A percentile compares a stretch with the other conserved stretches of the same genome.
Evolutionary conservation across 2,888 invertebrate species (phyloP).

Genomic region (Lycaena phlaeas): DNA sequence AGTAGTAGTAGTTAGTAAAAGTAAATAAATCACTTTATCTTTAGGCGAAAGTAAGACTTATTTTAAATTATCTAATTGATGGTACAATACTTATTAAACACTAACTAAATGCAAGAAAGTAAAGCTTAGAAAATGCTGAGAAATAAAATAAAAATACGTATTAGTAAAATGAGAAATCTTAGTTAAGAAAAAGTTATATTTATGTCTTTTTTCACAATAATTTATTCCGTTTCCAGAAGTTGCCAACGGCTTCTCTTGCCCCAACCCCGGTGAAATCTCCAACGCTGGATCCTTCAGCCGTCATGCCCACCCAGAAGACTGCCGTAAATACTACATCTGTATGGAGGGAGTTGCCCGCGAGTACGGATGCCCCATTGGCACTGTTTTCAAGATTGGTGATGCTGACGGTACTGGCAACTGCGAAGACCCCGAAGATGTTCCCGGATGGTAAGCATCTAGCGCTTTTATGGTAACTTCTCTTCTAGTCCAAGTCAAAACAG

Average conservation of each 20-base stretch:
- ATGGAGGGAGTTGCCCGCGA: conserved; percentile 91
- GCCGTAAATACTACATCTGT: conserved; percentile 96
- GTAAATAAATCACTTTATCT: too few species aligned
- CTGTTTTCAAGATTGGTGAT: conserved; percentile 95
- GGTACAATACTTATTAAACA: too few species aligned
- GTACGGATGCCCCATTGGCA: conserved; percentile 96
- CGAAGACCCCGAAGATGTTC: conserved; percentile 95
- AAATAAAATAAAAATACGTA: too few species aligned
- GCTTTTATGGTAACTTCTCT: conserved; percentile 21
- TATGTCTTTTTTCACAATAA: too few species aligned
- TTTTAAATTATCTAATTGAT: too few species aligned
- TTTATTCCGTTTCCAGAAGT: conserved; percentile 77
- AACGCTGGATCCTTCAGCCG: conserved; percentile 92
- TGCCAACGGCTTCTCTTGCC: conserved; percentile 91
- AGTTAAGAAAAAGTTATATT: too few species aligned
- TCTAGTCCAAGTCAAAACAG: conserved; percentile 43
- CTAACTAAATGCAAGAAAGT: too few species aligned
- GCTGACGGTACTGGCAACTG: conserved; percentile 93
- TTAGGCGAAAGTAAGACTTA: too few species aligned
- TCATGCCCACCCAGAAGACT: conserved; percentile 95
- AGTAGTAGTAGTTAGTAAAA: too few species aligned
- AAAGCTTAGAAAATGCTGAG: background rate
- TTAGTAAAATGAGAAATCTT: too few species aligned
- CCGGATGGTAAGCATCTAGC: conserved; percentile 79
- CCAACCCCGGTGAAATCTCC: conserved; percentile 85